Conservation (phyloP, 2,113 vertebrate genomes). For the Tetrao urogallus region DNA sequence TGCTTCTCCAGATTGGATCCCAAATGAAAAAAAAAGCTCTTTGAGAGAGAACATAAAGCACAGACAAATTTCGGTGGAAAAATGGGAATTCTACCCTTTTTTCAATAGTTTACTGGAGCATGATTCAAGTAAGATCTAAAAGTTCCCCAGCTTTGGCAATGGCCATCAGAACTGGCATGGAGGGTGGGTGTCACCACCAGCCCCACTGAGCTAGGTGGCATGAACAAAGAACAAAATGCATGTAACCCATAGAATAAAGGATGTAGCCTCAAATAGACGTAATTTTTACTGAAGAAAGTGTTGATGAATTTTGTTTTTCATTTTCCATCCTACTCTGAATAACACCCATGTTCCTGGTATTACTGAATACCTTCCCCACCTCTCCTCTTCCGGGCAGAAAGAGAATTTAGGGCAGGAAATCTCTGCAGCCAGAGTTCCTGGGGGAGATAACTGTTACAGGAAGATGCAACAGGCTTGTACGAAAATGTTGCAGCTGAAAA, state of each 20-base stretch:
- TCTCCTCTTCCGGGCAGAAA: neutral
- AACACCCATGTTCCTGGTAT: neutral
- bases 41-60: neutral
- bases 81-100: neutral
- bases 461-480: neutral
- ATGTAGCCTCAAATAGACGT: neutral
- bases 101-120: neutral
- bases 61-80: neutral
- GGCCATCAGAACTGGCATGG: neutral
- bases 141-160: neutral
- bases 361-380: neutral
- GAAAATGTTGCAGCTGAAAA: neutral
- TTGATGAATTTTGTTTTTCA: neutral
- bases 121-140: neutral
- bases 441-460: neutral
- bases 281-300: neutral
- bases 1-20: neutral
- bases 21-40: neutral
- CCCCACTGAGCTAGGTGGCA: neutral
- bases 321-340: neutral
- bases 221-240: rapidly evolving
- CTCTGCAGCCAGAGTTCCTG: neutral
- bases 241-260: neutral
- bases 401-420: neutral
- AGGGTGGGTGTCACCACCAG: too few relatives aligned